Evolutionary conservation across 2,113 vertebrate genomes (phyloP).

Genomic region (Lamprologus sp.): DNA sequence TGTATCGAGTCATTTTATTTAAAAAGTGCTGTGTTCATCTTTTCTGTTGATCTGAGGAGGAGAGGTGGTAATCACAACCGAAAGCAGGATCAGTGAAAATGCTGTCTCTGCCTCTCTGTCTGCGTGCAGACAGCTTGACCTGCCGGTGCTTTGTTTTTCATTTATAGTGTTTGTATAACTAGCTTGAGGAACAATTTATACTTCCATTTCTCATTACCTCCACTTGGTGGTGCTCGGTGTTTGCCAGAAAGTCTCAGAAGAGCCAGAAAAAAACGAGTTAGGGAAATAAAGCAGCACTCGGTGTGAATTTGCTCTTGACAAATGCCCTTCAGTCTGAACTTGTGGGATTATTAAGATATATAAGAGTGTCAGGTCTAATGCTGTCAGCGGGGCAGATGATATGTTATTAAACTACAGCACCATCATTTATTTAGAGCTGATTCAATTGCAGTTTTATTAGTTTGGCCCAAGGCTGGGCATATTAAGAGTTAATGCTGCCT

Average conservation of each 20-base stretch:
- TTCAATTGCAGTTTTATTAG: slow-evolving; percentile 77
- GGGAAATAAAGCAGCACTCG: not conserved
- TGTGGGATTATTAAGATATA: slow-evolving; percentile 40
- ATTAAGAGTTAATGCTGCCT: slow-evolving; percentile 70
- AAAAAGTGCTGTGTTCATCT: not conserved
- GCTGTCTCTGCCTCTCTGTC: not conserved
- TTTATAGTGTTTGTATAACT: not conserved
- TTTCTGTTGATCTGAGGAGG: not conserved
- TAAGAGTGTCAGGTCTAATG: slow-evolving; percentile 18
- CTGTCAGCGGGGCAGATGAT: slow-evolving; percentile 47
- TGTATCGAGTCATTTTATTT: not conserved
- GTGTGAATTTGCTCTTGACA: not conserved
- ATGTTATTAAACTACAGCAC: slow-evolving; percentile 67
- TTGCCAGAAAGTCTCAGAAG: not conserved
- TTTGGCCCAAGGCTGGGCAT: slow-evolving; percentile 68
- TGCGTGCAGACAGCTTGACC: not conserved
- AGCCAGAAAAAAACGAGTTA: not conserved
- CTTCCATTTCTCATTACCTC: not conserved
- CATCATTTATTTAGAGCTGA: slow-evolving; percentile 78
- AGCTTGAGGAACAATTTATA: not conserved
- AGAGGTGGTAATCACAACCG: not conserved
- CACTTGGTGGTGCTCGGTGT: slow-evolving; percentile 47
- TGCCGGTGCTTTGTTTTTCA: not conserved
- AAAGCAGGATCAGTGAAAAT: not conserved
- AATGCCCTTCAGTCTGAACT: slow-evolving; percentile 24